Conservation (phyloP, 2,797 vertebrate genomes). For the Periophthalmus magnuspinnatus region DNA sequence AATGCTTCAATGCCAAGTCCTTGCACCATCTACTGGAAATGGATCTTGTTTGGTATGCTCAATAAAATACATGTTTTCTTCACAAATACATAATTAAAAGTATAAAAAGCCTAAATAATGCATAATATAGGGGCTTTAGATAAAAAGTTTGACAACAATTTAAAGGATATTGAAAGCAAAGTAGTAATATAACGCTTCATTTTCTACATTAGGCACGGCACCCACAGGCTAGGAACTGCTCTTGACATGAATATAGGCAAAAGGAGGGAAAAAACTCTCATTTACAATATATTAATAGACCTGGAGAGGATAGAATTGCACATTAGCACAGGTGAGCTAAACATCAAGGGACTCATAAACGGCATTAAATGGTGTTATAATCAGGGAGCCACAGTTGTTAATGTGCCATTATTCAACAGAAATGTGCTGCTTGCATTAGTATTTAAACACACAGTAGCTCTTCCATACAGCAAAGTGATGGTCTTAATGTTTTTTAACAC, state of each 20-base stretch:
- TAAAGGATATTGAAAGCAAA: background rate
- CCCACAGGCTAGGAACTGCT: constrained; percentile 15
- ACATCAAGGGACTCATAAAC: constrained; percentile 14
- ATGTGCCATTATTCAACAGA: constrained; percentile 1
- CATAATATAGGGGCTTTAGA: background rate
- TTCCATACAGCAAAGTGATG: background rate
- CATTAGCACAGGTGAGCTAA: constrained; percentile 13
- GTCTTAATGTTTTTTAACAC: background rate
- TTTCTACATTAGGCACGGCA: constrained; percentile 12
- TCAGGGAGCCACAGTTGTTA: constrained; percentile 5
- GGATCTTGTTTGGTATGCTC: background rate
- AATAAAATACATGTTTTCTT: background rate
- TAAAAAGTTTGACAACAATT: constrained; percentile 1
- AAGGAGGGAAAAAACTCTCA: constrained; percentile 14
- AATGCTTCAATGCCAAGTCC: background rate
- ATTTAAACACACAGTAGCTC: constrained; percentile 5
- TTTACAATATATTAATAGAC: constrained; percentile 15
- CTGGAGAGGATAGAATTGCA: constrained; percentile 6
- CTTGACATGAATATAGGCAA: constrained; percentile 19
- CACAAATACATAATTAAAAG: background rate
- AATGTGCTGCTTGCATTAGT: background rate
- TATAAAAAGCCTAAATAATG: background rate
- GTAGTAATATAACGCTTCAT: background rate
- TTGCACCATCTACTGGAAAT: background rate
- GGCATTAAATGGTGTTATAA: constrained; percentile 7